Percentiles rank a stretch among this genome's conserved stretches.
Conservation (phyloP, 1,140 invertebrate species). For the Spodoptera litura region DNA sequence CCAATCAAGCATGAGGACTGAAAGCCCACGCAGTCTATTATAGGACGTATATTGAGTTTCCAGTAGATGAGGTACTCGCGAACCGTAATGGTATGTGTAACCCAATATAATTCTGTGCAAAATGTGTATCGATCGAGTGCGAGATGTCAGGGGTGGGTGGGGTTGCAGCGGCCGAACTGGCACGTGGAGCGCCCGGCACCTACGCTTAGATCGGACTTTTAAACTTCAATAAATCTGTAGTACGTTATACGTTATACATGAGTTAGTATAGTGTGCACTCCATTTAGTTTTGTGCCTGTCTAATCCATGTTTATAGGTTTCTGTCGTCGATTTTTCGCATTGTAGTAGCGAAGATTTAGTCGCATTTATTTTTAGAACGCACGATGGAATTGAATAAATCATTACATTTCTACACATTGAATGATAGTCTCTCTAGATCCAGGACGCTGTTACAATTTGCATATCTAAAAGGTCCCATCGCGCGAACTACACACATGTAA, state of each 20-base stretch:
- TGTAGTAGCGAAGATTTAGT: background rate
- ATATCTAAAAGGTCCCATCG: conserved; percentile 21
- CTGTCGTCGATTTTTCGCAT: background rate
- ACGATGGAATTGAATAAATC: background rate
- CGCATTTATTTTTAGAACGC: background rate
- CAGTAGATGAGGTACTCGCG: conserved; percentile 25
- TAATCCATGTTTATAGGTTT: conserved; percentile 21
- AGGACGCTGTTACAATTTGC: background rate
- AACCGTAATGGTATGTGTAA: conserved; percentile 37
- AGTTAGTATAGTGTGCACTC: conserved; percentile 31
- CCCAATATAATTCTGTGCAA: conserved; percentile 48
- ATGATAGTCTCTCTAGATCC: background rate
- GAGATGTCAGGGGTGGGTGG: conserved; percentile 14
- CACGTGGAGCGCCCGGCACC: conserved; percentile 19
- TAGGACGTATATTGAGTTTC: conserved; percentile 37
- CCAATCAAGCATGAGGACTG: conserved; percentile 31
- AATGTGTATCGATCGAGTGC: conserved; percentile 42
- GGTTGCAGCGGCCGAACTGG: conserved; percentile 14
- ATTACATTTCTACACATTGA: background rate
- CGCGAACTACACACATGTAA: conserved; percentile 29
- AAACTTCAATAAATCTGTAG: conserved; percentile 41
- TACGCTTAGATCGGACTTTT: conserved; percentile 24
- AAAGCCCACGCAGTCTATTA: conserved; percentile 44
- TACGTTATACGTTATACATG: conserved; percentile 36
- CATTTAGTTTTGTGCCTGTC: conserved; percentile 6